Evolutionary conservation across 2,888 invertebrate genomes (phyloP).

Genomic region (Platycnemis pennipes): DNA sequence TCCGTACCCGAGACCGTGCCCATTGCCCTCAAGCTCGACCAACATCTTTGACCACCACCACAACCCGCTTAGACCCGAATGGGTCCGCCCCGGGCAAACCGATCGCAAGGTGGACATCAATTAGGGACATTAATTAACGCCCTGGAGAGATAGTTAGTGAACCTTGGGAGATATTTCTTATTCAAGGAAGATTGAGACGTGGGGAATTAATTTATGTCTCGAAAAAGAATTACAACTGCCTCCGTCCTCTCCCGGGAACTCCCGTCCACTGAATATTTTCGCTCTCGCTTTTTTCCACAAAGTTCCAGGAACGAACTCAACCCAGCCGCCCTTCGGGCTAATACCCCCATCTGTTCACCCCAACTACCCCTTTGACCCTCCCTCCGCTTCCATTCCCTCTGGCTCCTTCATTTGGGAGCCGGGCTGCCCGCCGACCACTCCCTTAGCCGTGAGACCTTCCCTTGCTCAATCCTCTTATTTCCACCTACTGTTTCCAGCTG

Average conservation of each 20-base stretch:
- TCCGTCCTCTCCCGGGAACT: background rate
- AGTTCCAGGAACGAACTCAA: background rate
- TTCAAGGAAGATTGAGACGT: background rate
- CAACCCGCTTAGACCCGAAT: background rate
- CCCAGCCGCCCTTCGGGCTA: background rate
- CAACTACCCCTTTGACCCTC: background rate
- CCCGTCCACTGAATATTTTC: background rate
- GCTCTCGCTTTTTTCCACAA: background rate
- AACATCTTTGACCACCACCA: background rate
- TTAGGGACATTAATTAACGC: conserved; percentile 45
- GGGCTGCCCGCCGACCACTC: background rate
- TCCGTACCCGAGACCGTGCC: background rate
- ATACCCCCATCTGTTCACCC: background rate
- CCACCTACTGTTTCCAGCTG: background rate
- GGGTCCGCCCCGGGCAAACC: no score
- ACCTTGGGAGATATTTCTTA: background rate
- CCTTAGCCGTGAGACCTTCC: background rate
- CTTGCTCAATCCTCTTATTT: conserved; percentile 29
- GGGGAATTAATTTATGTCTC: conserved; percentile 47
- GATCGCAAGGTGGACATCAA: conserved; percentile 35
- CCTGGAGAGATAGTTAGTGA: conserved; percentile 45
- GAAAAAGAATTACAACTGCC: background rate
- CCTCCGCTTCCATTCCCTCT: background rate
- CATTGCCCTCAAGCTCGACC: background rate
- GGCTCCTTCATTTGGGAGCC: background rate